A percentile compares a stretch with the other conserved stretches of the same genome.
phyloP scores from a whole-genome alignment of 2,113 vertebrate genomes.

The Triplophysa siluroides region DNA sequence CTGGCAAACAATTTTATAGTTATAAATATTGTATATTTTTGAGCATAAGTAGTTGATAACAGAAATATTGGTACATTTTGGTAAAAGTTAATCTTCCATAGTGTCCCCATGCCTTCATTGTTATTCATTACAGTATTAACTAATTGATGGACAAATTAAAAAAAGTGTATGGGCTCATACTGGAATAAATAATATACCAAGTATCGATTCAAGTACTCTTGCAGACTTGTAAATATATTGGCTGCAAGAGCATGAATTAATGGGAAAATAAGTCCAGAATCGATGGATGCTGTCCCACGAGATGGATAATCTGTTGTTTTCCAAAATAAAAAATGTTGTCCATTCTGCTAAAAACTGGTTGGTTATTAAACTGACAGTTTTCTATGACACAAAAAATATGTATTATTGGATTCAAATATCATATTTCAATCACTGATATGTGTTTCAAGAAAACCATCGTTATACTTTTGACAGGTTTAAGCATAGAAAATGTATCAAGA shows the following conservation, averaged over 20 bases:
- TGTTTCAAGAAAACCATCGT: background rate
- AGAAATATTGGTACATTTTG: too few species aligned
- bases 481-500: too few species aligned
- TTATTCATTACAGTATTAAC: background rate
- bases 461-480: background rate
- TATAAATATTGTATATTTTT: too few species aligned
- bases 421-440: background rate
- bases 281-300: slow-evolving; percentile 4
- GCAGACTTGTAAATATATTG: background rate
- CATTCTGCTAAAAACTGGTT: background rate
- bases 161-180: background rate
- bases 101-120: background rate
- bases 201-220: slow-evolving; percentile 7
- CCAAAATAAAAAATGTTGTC: background rate
- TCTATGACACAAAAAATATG: background rate
- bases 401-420: background rate
- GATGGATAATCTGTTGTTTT: background rate
- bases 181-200: slow-evolving; percentile 23
- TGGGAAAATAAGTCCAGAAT: too few species aligned
- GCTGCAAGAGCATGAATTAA: background rate
- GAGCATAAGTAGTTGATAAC: too few species aligned
- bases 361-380: background rate
- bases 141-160: background rate
- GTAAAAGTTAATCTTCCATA: too few species aligned
- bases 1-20: too few species aligned